Percentiles rank a stretch among this genome's conserved stretches.
Evolutionary conservation across 2,888 invertebrate species (phyloP).

Genomic region (Scelioninae gen. 2): DNA sequence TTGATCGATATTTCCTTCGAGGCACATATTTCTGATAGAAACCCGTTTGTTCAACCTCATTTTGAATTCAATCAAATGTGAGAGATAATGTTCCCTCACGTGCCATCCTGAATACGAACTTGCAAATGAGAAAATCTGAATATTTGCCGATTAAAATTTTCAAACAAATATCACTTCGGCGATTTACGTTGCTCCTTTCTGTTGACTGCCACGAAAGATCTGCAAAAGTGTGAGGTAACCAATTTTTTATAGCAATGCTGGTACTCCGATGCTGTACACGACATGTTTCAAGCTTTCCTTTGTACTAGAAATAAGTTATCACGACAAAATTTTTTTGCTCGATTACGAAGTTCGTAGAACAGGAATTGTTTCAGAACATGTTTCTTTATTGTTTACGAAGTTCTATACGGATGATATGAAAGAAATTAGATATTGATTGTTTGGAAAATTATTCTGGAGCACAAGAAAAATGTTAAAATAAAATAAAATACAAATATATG

Average conservation of each 20-base stretch:
- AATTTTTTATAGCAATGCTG: conserved; percentile 1
- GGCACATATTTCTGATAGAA: conserved; percentile 44
- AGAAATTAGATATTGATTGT: not conserved
- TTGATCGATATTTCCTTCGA: conserved; percentile 39
- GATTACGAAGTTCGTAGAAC: conserved; percentile 1
- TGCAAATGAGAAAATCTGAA: conserved; percentile 39
- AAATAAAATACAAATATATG: not conserved
- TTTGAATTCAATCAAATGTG: conserved; percentile 51
- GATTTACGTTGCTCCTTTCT: conserved; percentile 8
- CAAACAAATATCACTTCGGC: conserved; percentile 9
- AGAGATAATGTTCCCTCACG: conserved; percentile 45
- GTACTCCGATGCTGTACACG: not conserved
- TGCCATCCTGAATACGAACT: conserved; percentile 33
- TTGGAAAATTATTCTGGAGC: not conserved
- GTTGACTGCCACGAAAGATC: not conserved
- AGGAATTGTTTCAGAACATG: conserved; percentile 1
- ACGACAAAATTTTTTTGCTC: not conserved
- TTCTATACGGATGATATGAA: no score
- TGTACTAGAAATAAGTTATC: not conserved
- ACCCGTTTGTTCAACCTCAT: conserved; percentile 45
- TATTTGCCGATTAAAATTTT: conserved; percentile 28
- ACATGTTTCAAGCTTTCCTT: not conserved
- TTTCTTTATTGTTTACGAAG: conserved; percentile 13
- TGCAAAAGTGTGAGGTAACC: not conserved
- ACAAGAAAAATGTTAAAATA: no score